These are phyloP conservation scores for Trachelus stipa DNA, from an alignment of 2,888 invertebrate genomes.

Conservation along the genomic window DNA sequence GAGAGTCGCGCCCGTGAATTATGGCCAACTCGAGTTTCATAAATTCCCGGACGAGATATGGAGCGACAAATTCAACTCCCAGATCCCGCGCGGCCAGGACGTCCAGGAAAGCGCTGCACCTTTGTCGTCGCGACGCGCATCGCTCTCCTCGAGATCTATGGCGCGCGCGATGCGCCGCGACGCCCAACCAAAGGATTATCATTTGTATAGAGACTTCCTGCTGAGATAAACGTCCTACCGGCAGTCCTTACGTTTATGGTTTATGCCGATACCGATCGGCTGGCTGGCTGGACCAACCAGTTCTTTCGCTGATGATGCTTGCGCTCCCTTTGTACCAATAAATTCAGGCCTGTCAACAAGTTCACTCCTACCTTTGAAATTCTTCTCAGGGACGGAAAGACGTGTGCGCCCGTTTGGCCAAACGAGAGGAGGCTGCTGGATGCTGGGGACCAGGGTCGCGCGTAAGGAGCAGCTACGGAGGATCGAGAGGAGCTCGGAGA, in stretches of 20 bases:
- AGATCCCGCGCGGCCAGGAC: constrained; percentile 38
- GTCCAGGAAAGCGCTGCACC: constrained; percentile 10
- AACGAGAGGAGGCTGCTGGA: neutral
- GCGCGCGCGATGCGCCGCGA: constrained; percentile 15
- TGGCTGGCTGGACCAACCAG: neutral
- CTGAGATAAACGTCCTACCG: constrained; percentile 44
- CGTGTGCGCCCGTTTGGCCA: neutral
- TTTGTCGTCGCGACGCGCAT: constrained; percentile 26
- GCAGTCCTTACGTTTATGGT: constrained; percentile 23
- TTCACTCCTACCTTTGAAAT: neutral
- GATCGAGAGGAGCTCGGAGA: constrained; percentile 43
- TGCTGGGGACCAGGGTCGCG: neutral
- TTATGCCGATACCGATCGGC: neutral
- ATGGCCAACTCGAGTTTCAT: constrained; percentile 53
- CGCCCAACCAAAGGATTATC: constrained; percentile 35
- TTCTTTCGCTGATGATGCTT: neutral
- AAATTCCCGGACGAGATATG: constrained; percentile 55
- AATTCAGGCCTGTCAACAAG: neutral
- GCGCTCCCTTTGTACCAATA: neutral
- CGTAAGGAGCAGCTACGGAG: neutral
- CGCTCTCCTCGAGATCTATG: constrained; percentile 3
- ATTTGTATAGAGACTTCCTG: constrained; percentile 46
- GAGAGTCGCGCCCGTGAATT: constrained; percentile 46
- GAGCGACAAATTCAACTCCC: constrained; percentile 58
- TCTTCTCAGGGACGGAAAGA: neutral